Conservation (phyloP, 1,140 invertebrate genomes). For the Platyscapa corneri region DNA sequence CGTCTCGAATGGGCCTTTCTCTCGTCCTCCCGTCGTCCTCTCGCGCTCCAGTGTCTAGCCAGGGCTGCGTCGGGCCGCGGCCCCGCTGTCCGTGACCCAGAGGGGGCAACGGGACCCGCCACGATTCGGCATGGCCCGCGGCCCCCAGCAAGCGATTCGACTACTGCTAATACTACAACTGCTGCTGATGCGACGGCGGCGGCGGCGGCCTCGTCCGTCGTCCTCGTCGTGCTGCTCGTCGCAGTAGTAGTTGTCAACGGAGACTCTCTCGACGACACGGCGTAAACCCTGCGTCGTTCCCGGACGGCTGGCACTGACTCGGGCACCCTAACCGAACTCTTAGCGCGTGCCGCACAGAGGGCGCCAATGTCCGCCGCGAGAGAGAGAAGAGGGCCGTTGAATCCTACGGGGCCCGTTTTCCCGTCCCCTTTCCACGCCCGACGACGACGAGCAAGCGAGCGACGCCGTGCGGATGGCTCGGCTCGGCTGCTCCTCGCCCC, state of each 20-base stretch:
- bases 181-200: neutral
- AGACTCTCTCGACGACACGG: neutral
- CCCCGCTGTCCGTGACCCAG: conserved; percentile 57
- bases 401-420: conserved; percentile 40
- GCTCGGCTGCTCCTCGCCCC: too few species aligned
- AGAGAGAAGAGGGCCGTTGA: neutral
- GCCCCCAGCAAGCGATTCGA: neutral
- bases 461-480: too few species aligned
- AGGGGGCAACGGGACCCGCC: conserved; percentile 53
- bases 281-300: conserved; percentile 58
- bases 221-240: neutral
- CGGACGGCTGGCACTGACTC: conserved; percentile 64
- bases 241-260: too few species aligned
- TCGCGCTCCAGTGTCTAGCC: conserved; percentile 57
- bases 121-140: conserved; percentile 50
- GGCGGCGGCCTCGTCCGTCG: neutral
- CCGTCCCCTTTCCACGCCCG: conserved; percentile 50
- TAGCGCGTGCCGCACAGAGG: conserved; percentile 60
- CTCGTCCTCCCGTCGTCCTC: neutral
- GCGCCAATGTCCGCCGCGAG: conserved; percentile 57
- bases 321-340: conserved; percentile 59
- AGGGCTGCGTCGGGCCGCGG: conserved; percentile 62
- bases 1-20: neutral
- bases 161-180: neutral
- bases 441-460: conserved; percentile 12